phyloP scores from a whole-genome alignment of 2,888 invertebrate genomes.

The Eupithecia subumbrata region DNA sequence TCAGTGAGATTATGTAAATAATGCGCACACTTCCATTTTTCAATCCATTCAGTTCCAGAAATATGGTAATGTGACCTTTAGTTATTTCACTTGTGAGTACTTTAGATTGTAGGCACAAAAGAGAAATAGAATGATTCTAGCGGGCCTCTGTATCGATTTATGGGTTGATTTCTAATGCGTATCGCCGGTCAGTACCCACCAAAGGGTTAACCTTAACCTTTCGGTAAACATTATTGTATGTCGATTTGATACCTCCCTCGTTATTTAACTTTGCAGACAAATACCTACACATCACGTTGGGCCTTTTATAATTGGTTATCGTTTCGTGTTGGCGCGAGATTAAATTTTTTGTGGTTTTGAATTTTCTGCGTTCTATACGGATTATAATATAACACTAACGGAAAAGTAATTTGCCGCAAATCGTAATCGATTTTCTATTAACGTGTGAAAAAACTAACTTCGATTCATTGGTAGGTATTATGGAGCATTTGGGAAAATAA shows the following conservation, averaged over 20 bases:
- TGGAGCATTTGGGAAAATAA: no score
- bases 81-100: constrained; percentile 14
- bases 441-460: no score
- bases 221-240: neutral
- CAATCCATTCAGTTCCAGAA: constrained; percentile 28
- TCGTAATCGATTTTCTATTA: no score
- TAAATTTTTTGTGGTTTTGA: no score
- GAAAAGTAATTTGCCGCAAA: no score
- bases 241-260: neutral
- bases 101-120: neutral
- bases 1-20: constrained; percentile 9
- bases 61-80: constrained; percentile 41
- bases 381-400: no score
- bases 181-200: no score
- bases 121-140: neutral
- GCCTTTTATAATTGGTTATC: no score
- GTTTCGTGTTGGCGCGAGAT: no score
- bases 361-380: no score
- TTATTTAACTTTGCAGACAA: neutral
- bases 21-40: constrained; percentile 19
- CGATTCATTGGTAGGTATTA: no score
- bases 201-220: neutral
- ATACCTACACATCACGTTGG: neutral
- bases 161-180: neutral
- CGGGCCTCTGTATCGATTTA: neutral